Evolutionary conservation across 2,888 invertebrate species (phyloP), one percentile per base, ranked within the genome.

Genomic region (Macaria liturata): DNA sequence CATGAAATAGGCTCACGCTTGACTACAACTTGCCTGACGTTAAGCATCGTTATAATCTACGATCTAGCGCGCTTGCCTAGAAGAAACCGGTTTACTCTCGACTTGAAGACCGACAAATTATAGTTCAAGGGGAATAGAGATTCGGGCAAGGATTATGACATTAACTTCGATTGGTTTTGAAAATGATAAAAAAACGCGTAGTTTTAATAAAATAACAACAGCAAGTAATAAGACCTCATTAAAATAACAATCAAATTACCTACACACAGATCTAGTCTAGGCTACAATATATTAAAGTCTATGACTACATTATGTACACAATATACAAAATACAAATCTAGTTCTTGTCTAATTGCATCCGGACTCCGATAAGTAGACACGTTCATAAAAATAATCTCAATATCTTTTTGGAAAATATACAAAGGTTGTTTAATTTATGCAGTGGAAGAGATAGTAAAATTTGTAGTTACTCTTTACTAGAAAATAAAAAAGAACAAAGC

Each of bases 291-390:
- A 73, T 77, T 74, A 78, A 75, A 51, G 39, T 51, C 82, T 90
- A 88, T 76, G 66, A 75, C 84, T 88, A 87, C 66, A 53, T 66
- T 86, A 87, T 89, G 83, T 89, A 89, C 89, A 89, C 75, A 87
- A 86, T 88, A 78, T 89, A 89, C 88, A 88, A 77, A 77, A 75
- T 76, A 78, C 73, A 75, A 78, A 71, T 70, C 73, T 67, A 66
- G 66, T 66, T 66, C 60, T 34, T 32, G 32, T 74, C 70, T 75
- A 67, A 59, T 61, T 44, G 20, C 47, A 49, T 50, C 57, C 46
- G 42, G 46, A 46, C 39, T 61, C 9, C 50, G 49, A 50, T 47
- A 37, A 4, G 46, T 59, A 55, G 51, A 52, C 47, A 55, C 2
- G 9, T 44, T 31, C 20, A 37, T 49, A 20, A 57, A 59, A 47